A percentile compares a stretch with the other conserved stretches of the same genome.
Evolutionary conservation across 2,113 vertebrate genomes (phyloP).

Genomic region (Origma solitaria): DNA sequence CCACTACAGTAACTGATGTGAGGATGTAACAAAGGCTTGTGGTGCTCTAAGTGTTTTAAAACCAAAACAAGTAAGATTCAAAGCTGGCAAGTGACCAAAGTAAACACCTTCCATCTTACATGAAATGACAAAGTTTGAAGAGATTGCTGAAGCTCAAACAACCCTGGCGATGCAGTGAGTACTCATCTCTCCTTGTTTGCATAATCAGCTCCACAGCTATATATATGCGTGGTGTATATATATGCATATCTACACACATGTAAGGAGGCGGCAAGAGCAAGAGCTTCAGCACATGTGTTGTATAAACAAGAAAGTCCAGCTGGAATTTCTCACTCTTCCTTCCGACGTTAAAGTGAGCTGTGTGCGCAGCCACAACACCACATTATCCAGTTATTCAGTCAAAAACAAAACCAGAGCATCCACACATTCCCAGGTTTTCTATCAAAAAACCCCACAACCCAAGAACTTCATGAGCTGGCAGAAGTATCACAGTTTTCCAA

Average conservation of each 20-base stretch:
- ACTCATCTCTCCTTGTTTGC: not conserved
- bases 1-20: not conserved
- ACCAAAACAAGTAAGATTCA: not conserved
- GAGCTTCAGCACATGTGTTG: not conserved
- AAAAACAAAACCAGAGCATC: not conserved
- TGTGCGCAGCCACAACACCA: not conserved
- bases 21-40: conserved; percentile 13
- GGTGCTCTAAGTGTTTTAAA: not conserved
- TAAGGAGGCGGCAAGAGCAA: not conserved
- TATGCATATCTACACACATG: not conserved
- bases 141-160: not conserved
- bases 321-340: not conserved
- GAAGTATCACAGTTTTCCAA: not conserved
- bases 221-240: too few relatives aligned
- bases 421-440: not conserved
- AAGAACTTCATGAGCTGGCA: not conserved
- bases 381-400: not conserved
- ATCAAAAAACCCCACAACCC: not conserved
- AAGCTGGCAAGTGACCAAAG: not conserved
- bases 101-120: not conserved
- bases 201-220: not conserved
- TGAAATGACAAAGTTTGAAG: not conserved
- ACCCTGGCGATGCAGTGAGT: not conserved
- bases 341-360: not conserved
- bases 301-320: not conserved